phyloP scores from a whole-genome alignment of 1,140 invertebrate genomes.

The Drosophila dunni region DNA sequence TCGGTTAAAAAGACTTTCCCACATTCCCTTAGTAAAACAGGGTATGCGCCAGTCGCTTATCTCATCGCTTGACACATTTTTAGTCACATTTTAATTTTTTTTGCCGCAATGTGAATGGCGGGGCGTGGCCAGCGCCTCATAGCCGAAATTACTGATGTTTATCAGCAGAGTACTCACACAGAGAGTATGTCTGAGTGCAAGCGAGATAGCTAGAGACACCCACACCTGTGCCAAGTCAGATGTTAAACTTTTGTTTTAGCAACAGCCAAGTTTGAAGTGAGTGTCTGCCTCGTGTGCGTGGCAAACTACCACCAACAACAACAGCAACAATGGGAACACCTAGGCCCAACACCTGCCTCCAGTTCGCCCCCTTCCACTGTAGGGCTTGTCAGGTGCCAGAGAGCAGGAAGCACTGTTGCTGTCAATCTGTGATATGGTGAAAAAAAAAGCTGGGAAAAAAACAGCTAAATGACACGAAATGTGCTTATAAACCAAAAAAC shows the following conservation, averaged over 20 bases:
- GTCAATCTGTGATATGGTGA: slow-evolving; percentile 72
- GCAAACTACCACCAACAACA: slow-evolving; percentile 41
- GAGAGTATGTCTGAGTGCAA: slow-evolving; percentile 1
- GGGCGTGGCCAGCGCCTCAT: slow-evolving; percentile 50
- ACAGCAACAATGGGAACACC: slow-evolving; percentile 36
- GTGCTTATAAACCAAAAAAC: slow-evolving; percentile 77
- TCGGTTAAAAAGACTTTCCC: background rate
- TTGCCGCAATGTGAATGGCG: slow-evolving; percentile 59
- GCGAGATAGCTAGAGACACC: slow-evolving; percentile 8
- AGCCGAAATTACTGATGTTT: slow-evolving; percentile 75
- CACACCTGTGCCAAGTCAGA: slow-evolving; percentile 40
- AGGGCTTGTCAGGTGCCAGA: slow-evolving; percentile 38
- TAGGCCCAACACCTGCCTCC: slow-evolving; percentile 24
- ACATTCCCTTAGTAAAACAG: background rate
- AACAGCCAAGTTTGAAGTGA: slow-evolving; percentile 78
- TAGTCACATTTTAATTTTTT: slow-evolving; percentile 56
- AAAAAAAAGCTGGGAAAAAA: slow-evolving; percentile 41
- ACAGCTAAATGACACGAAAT: slow-evolving; percentile 73
- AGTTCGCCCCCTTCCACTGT: background rate
- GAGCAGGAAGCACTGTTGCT: slow-evolving; percentile 45
- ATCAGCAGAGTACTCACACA: slow-evolving; percentile 60
- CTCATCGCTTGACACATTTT: slow-evolving; percentile 11
- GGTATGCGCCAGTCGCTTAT: slow-evolving; percentile 6
- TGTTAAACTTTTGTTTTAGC: slow-evolving; percentile 78
- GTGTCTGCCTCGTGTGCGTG: slow-evolving; percentile 61